Percentiles rank a stretch among this genome's conserved stretches.
Evolutionary conservation across 1,140 invertebrate genomes (phyloP).

Genomic region (Glomeris maerens): DNA sequence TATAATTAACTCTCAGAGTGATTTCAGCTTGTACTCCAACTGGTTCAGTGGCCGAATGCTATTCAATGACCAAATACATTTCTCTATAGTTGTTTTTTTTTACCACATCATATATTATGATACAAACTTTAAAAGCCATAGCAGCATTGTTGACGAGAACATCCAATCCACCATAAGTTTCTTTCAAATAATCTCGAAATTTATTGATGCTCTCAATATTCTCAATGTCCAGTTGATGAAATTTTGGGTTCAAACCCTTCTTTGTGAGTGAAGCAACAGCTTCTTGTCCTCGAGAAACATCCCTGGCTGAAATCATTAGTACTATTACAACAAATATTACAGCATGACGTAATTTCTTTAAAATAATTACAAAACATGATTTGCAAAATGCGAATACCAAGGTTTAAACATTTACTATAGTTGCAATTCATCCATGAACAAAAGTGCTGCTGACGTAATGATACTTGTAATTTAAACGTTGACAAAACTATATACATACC

Average conservation of each 20-base stretch:
- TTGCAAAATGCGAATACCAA: no score
- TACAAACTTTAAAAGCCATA: slow-evolving; percentile 49
- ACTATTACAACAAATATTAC: no score
- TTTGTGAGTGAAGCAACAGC: slow-evolving; percentile 28
- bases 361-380: no score
- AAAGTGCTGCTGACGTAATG: slow-evolving; percentile 2
- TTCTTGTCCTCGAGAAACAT: slow-evolving; percentile 25
- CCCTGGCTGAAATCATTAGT: no score
- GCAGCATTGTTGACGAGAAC: slow-evolving; percentile 72
- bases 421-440: no score
- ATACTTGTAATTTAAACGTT: slow-evolving; percentile 7
- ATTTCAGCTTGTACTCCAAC: slow-evolving; percentile 50
- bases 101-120: not conserved
- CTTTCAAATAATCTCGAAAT: slow-evolving; percentile 44
- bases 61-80: slow-evolving; percentile 8
- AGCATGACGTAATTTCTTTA: no score
- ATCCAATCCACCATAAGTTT: slow-evolving; percentile 57
- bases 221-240: slow-evolving; percentile 52
- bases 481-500: not conserved
- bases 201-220: slow-evolving; percentile 40
- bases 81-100: not conserved
- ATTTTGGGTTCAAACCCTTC: slow-evolving; percentile 40
- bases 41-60: slow-evolving; percentile 42
- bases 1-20: slow-evolving; percentile 53
- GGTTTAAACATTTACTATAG: no score